Base-by-base conservation (phyloP, 35 echinoderm and acorn worm species). In the Apostichopus parvimensis region DNA sequence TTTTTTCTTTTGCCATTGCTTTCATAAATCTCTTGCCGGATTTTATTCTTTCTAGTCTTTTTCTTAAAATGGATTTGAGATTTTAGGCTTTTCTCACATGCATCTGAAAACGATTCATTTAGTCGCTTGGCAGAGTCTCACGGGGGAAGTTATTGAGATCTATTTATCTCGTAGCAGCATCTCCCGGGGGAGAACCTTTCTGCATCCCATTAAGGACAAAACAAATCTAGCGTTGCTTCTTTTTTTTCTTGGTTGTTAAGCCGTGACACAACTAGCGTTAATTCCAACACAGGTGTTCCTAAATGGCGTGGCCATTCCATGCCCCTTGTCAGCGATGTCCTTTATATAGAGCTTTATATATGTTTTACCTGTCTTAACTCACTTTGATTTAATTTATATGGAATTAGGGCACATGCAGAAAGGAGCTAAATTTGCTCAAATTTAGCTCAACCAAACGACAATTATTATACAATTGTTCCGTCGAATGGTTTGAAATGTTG, bases 401-500 rank as follows among this genome's bases (percentile, higher is more conserved):
- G 57, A 84, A 84, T 58, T 84, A 84, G 81, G 81, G 81, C 81
- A 82, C 79, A 58, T 56, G 57, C 54, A 84, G 57, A 84, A 84
- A 59, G 81, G 54, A 59, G 81, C 81, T 84, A 84, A 84, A 58
- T 84, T n/a, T 84, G 53, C 57, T 84, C 81, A 84, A 84, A 84
- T 84, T 84, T 59, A 59, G 54, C 57, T 84, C 81, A 52, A 84
- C 81, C 34, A 84, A 84, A 84, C 54, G 81, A 84, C 57, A 84
- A 84, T 84, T 84, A 84, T 84, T 84, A 52, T 58, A 59, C 81
- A 84, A 84, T 20, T 84, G 81, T 84, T 59, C 81, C 58, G 81
- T 84, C 81, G 81, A 84, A 84, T 84, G 81, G 81, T 9, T 75
- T 84, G 81, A 84, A 84, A 60, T 84, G 56, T 59, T 84, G 25